Base-by-base conservation (phyloP, 1,140 invertebrate genomes). In the Calephelis virginiensis region DNA sequence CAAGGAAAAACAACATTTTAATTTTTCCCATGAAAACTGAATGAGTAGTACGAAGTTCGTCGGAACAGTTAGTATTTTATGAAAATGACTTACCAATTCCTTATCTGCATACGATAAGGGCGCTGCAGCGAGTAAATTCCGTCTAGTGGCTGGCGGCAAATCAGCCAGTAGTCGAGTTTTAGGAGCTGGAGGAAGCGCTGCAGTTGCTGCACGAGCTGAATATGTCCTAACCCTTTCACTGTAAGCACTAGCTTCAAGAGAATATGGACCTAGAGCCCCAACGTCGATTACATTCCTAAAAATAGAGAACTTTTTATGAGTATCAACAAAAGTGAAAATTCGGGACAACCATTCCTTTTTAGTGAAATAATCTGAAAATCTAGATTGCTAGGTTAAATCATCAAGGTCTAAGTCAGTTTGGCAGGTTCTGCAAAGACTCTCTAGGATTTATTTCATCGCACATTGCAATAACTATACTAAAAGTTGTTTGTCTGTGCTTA, bases 221-320 rank as follows among this genome's bases (percentile, higher is more conserved):
- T 90, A 90, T 37, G 80, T 75, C 9, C 87, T 77, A 8, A 88
- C 87, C 6, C 87, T 78, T 68, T 90, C 87, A 50, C 78, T 83
- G 71, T 90, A 90, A 62, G 77, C 84, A 38, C 80, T 75, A 47
- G 86, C 78, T 49, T 90, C 85, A 7, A 90, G 63, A 12, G 85
- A 81, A 69, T 90, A 88, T 47, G 87, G 87, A 0, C 87, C 87
- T 6, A 90, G 71, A 7, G 87, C 87, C n/a, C 87, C 85, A 9
- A 90, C 87, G 75, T 90, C 87, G 61, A 90, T 90, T 40, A 90
- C 87, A 64, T 90, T 90, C 17, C 86, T 89, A 75, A 1, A 79
- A 75, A 13, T 45, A 2, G 38, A 49, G 13, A 60, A 0, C 7
- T 43, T 43, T 8, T 6, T 43, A 9, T 6, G 8, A 13, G 46